phyloP scores from a whole-genome alignment of 2,797 vertebrate genomes.

The Neosalanx taihuensis region DNA sequence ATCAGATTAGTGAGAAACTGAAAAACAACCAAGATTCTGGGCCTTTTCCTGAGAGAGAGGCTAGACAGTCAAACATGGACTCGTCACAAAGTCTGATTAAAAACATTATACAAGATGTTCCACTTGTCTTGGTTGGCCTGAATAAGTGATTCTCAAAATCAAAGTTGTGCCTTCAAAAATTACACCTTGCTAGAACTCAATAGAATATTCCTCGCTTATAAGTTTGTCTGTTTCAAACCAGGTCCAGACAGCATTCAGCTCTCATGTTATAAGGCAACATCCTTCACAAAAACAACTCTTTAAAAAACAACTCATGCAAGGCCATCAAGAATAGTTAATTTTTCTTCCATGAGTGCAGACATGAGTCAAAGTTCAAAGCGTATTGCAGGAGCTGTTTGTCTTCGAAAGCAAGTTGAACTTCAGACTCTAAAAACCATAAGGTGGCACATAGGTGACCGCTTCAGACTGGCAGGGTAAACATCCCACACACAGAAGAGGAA shows the following conservation, averaged over 20 bases:
- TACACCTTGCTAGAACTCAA: background rate
- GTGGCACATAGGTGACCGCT: constrained; percentile 6
- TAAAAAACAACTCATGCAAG: too few relatives aligned
- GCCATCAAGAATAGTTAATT: too few relatives aligned
- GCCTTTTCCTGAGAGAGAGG: background rate
- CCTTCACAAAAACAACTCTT: too few relatives aligned
- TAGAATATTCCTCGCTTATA: too few relatives aligned
- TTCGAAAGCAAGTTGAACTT: constrained; percentile 16
- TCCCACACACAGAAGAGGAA: constrained; percentile 15
- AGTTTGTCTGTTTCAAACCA: background rate
- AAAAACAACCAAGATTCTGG: background rate
- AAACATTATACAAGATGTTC: background rate
- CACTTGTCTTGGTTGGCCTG: background rate
- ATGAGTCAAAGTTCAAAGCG: constrained; percentile 1
- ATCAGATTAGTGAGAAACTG: background rate
- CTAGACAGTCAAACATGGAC: background rate
- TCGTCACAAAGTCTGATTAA: background rate
- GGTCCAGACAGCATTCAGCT: background rate
- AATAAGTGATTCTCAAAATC: too few relatives aligned
- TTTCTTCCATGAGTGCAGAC: background rate
- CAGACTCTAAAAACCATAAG: constrained; percentile 1
- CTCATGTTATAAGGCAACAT: too few relatives aligned
- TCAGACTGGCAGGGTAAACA: constrained; percentile 11
- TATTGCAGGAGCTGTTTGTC: constrained; percentile 12
- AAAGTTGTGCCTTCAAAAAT: background rate